Evolutionary conservation across 2,888 invertebrate genomes (phyloP), one percentile per base, ranked within the genome.

Genomic region (Phyto melanocephala): DNA sequence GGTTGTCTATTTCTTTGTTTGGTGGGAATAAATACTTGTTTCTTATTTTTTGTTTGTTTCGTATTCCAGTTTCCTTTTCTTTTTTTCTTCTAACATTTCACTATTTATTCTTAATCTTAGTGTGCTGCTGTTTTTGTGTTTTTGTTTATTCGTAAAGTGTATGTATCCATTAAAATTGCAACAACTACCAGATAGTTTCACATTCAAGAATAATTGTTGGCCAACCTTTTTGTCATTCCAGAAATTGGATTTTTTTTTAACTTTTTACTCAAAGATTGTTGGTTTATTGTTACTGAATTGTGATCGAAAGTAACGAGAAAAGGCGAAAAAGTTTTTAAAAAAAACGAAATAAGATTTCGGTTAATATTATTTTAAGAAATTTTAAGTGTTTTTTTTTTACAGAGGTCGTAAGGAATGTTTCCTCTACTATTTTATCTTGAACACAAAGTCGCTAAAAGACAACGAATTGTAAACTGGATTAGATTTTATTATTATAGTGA

Each of bases 211-310:
- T 72, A 81, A 81, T 81, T 68, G 77, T 56, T 60, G 62, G 67
- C 77, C 72, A 77, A 78, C 72, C 81, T 78, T 82, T 78, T 78
- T 79, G 78, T 82, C 78, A 78, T 75, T 78, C 8, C 45, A 52
- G 52, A 60, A 70, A 40, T 42, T 70, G 68, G 62, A 15, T 17
- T 24, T 58, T 47, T 20, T 3, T 52, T 13, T 56, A 13, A 17
- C 28, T 77, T 58, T 58, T 40, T 74, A 20, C 17, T 37, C 4
- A 45, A 42, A 63, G 42, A 33, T 33, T 45, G 42, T 22, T 40
- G 33, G 22, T 50, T 56, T 45, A 54, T 65, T 47, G 52, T 40
- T 47, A 10, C 33, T 20, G 10, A 54, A 17, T 54, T 15, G 17
- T 63, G 37, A 68, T 74, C 68, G 33, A 42, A 37, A 62, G 47